Evolutionary conservation across 2,113 vertebrate species (phyloP).

Genomic region (Aythya baeri): DNA sequence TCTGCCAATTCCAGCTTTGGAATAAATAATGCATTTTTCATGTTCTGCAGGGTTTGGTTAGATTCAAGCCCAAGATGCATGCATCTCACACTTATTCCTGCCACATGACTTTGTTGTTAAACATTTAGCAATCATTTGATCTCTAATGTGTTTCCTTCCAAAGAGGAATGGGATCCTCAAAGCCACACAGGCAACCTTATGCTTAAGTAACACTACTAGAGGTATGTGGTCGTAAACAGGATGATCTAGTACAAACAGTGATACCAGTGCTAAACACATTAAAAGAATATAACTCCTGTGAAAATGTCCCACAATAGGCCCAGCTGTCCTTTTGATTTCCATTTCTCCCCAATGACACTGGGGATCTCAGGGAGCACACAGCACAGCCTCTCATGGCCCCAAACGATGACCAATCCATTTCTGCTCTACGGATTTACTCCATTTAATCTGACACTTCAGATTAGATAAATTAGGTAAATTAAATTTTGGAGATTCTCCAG

Average conservation of each 20-base stretch:
- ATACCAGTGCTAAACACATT: not conserved
- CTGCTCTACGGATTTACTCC: not conserved
- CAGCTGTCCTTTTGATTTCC: not conserved
- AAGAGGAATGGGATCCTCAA: not conserved
- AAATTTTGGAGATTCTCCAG: not conserved
- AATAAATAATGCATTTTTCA: not conserved
- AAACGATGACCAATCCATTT: accelerated
- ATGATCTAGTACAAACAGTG: not conserved
- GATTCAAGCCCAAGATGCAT: too few relatives aligned
- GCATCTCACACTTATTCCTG: not conserved
- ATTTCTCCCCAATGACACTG: not conserved
- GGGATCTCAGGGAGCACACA: not conserved
- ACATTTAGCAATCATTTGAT: not conserved
- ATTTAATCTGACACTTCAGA: not conserved
- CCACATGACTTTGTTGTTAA: not conserved
- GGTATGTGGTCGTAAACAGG: not conserved
- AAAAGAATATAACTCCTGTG: not conserved
- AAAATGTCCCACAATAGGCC: not conserved
- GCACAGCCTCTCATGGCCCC: not conserved
- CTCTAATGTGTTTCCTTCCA: not conserved
- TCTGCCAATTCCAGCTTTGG: not conserved
- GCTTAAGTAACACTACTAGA: accelerated
- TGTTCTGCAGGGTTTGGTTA: too few relatives aligned
- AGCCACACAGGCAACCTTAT: not conserved
- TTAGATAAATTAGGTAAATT: too few relatives aligned